phyloP scores from a whole-genome alignment of 2,113 vertebrate genomes.

The Telmatochromis bifrenatus region DNA sequence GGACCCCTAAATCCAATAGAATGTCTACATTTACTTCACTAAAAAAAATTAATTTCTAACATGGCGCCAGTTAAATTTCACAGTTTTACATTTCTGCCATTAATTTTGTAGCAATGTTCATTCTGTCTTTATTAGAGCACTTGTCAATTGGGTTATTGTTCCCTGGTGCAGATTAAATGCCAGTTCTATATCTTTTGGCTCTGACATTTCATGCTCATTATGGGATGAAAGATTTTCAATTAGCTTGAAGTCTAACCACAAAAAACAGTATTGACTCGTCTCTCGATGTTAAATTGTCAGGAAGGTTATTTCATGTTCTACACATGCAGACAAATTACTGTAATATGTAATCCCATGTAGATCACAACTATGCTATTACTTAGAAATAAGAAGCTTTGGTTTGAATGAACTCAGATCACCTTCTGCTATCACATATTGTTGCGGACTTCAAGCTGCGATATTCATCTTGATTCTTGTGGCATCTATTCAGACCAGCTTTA shows the following conservation, averaged over 20 bases:
- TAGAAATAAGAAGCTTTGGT: neutral
- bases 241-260: conserved; percentile 40
- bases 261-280: conserved; percentile 42
- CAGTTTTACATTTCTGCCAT: neutral
- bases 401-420: neutral
- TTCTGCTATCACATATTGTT: neutral
- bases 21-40: neutral
- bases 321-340: neutral
- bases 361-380: neutral
- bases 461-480: conserved; percentile 30
- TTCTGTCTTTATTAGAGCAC: conserved; percentile 30
- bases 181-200: conserved; percentile 50
- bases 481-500: conserved; percentile 27
- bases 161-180: conserved; percentile 50
- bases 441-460: neutral
- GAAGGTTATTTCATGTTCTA: neutral
- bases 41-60: neutral
- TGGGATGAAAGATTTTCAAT: conserved; percentile 60
- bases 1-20: neutral
- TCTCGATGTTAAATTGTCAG: conserved; percentile 25
- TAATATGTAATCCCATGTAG: neutral
- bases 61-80: neutral
- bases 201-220: conserved; percentile 69
- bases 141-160: conserved; percentile 37
- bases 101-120: neutral